Percentiles rank a stretch among this genome's conserved stretches.
Conservation (phyloP, 2,797 vertebrate genomes). For the Calcarius lapponicus region DNA sequence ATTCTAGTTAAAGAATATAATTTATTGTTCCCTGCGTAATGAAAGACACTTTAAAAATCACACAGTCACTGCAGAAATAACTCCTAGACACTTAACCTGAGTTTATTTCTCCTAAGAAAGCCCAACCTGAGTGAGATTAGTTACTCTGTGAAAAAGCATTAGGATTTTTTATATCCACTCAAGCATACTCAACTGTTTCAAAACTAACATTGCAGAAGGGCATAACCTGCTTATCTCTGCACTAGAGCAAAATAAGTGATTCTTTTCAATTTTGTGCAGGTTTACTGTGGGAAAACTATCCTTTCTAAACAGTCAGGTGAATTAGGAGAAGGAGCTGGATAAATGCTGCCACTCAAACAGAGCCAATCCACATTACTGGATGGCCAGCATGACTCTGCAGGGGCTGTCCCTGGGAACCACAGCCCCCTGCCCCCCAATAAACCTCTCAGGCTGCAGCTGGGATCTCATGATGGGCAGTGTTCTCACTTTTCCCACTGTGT, state of each 20-base stretch:
- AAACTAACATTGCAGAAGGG: neutral
- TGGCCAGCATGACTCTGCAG: neutral
- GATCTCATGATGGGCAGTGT: neutral
- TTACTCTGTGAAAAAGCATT: neutral
- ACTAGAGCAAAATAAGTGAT: neutral
- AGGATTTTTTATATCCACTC: neutral
- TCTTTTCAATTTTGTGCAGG: neutral
- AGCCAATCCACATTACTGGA: neutral
- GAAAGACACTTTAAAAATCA: neutral
- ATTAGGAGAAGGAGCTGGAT: neutral
- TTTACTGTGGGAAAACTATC: neutral
- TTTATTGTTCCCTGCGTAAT: neutral
- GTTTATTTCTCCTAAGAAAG: neutral
- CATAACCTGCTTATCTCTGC: neutral
- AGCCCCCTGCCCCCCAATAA: rapidly evolving
- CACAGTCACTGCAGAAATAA: neutral
- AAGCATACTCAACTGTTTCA: neutral
- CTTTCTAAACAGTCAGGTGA: neutral
- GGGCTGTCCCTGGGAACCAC: neutral
- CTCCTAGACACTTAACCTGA: neutral
- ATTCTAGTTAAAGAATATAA: neutral
- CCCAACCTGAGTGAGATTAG: neutral
- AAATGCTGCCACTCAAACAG: neutral
- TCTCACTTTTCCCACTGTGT: rapidly evolving
- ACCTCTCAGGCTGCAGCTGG: neutral